Evolutionary conservation across 2,797 vertebrate genomes (phyloP).

Genomic region (Capromys pilorides): DNA sequence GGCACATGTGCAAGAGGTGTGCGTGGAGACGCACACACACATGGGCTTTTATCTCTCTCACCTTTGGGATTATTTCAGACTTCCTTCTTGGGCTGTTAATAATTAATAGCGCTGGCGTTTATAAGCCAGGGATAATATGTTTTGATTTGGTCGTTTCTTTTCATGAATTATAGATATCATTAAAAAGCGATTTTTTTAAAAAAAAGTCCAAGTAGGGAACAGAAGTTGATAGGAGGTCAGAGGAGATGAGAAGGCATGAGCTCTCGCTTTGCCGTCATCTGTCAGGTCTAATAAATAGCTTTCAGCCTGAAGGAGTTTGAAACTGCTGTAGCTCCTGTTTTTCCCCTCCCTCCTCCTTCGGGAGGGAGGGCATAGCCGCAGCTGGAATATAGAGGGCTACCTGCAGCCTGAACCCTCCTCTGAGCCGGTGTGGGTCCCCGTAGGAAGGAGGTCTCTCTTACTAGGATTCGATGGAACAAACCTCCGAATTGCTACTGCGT

Average conservation of each 20-base stretch:
- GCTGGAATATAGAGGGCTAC: slow-evolving; percentile 61
- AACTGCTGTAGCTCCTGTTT: slow-evolving; percentile 30
- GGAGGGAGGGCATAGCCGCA: slow-evolving; percentile 42
- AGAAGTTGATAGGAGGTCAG: slow-evolving; percentile 67
- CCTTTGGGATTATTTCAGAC: slow-evolving; percentile 66
- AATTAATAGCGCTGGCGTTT: slow-evolving; percentile 72
- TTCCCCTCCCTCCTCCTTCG: background rate
- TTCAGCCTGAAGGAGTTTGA: slow-evolving; percentile 70
- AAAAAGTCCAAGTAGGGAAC: slow-evolving; percentile 63
- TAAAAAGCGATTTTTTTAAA: slow-evolving; percentile 70
- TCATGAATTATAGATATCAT: slow-evolving; percentile 79
- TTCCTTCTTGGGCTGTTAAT: slow-evolving; percentile 75
- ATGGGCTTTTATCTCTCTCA: slow-evolving; percentile 64
- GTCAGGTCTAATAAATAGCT: slow-evolving; percentile 67
- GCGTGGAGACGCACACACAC: background rate
- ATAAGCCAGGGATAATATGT: slow-evolving; percentile 71
- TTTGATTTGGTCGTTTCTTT: slow-evolving; percentile 78
- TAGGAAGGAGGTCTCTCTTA: background rate
- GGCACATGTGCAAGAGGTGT: background rate
- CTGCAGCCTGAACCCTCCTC: background rate
- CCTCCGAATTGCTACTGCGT: background rate
- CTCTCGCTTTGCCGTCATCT: slow-evolving; percentile 34
- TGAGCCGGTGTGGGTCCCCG: background rate
- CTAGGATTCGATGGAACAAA: background rate
- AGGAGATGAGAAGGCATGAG: background rate